Percentiles rank a stretch among this genome's conserved stretches.
Conservation (phyloP, 2,797 vertebrate species). For the Pantherophis vulpinus region DNA sequence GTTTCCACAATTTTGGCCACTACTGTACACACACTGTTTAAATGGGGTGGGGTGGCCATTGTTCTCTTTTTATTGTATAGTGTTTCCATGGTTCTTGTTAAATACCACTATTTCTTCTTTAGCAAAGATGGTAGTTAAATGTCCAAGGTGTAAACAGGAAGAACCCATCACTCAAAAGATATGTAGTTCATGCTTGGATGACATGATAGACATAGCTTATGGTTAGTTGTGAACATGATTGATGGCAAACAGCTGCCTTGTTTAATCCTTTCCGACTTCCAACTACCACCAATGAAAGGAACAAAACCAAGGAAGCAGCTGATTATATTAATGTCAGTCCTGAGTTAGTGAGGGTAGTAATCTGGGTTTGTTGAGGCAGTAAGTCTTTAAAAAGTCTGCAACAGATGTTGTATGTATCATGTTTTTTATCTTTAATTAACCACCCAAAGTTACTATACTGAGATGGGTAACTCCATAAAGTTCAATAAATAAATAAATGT, state of each 20-base stretch:
- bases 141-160: neutral
- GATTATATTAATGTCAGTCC: neutral
- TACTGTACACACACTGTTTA: neutral
- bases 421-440: neutral
- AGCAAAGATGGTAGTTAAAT: neutral
- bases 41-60: neutral
- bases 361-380: neutral
- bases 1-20: no score
- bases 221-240: neutral
- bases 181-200: neutral
- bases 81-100: neutral
- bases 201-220: neutral
- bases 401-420: neutral
- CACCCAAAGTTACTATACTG: neutral
- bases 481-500: neutral
- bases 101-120: neutral
- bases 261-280: neutral
- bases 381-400: neutral
- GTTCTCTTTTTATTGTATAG: rapidly evolving
- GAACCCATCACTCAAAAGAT: neutral
- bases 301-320: neutral
- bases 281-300: neutral
- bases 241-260: neutral
- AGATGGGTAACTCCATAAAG: neutral
- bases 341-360: neutral